These are phyloP conservation scores for Steinernema scapterisci DNA, from an alignment of 2,888 invertebrate genomes.

Conservation along the genomic window DNA sequence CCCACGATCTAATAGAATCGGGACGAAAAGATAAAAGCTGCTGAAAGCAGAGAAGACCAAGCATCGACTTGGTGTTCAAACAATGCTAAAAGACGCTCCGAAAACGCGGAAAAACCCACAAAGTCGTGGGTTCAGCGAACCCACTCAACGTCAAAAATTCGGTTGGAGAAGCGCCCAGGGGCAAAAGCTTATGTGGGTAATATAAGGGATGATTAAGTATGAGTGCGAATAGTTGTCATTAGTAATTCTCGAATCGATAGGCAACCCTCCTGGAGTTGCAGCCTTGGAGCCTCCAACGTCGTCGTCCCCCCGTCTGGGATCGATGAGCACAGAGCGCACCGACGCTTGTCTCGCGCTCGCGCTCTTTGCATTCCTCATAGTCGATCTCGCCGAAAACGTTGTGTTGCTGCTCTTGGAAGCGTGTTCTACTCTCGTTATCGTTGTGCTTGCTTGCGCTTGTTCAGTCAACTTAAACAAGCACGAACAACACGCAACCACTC, in stretches of 20 bases:
- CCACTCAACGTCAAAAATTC: too few species aligned
- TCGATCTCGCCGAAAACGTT: neutral
- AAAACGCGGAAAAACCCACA: too few species aligned
- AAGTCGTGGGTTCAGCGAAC: too few species aligned
- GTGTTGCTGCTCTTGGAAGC: neutral
- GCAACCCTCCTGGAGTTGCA: conserved; percentile 18
- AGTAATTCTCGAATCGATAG: conserved; percentile 30
- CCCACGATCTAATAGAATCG: conserved; percentile 28
- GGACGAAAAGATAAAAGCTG: conserved; percentile 3
- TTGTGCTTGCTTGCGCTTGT: neutral
- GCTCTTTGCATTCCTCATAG: neutral
- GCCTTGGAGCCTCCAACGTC: neutral
- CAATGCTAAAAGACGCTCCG: neutral
- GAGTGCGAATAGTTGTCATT: conserved; percentile 19
- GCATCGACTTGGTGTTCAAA: neutral
- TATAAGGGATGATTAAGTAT: neutral
- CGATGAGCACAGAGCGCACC: neutral
- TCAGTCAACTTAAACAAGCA: conserved; percentile 7
- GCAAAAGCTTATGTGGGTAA: too few species aligned
- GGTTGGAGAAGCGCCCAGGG: too few species aligned
- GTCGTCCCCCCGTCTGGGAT: conserved; percentile 5
- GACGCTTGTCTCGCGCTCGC: conserved; percentile 2
- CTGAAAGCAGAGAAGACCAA: conserved; percentile 17
- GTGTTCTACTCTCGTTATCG: conserved; percentile 2
- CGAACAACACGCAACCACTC: neutral